phyloP scores from a whole-genome alignment of 2,113 vertebrate species.

The Crotalus horridus region DNA sequence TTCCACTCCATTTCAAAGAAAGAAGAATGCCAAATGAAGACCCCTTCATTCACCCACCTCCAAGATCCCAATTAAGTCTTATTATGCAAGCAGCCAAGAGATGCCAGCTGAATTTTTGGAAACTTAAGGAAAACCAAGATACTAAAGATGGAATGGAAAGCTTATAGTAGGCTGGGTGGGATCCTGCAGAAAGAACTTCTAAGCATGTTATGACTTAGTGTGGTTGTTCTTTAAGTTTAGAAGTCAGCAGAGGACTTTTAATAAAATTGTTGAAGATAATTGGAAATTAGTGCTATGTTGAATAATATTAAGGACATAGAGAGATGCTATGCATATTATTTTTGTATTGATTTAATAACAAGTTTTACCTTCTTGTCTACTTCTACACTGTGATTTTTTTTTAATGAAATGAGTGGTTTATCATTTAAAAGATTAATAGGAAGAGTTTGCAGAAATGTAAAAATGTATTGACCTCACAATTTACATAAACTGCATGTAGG shows the following conservation, averaged over 20 bases:
- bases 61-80: not conserved
- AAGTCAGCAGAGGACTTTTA: not conserved
- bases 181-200: not conserved
- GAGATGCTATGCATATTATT: not conserved
- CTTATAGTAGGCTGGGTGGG: not conserved
- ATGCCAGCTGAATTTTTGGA: not conserved
- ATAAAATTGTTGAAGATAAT: not conserved
- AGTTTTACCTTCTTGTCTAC: not conserved
- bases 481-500: not conserved
- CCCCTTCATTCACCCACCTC: not conserved
- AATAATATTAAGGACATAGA: not conserved
- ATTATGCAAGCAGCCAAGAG: not conserved
- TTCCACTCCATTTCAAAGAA: not conserved
- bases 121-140: not conserved
- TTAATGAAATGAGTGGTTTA: not conserved
- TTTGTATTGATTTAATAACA: not conserved
- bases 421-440: not conserved
- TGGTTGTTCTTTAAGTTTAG: not conserved
- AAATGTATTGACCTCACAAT: not conserved
- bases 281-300: not conserved
- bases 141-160: not conserved
- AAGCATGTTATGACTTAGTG: not conserved
- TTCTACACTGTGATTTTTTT: not conserved
- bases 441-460: not conserved
- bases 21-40: not conserved